Evolutionary conservation across 1,140 invertebrate genomes (phyloP), one percentile per base, ranked within the genome.

Genomic region (Lordiphosa collinella): DNA sequence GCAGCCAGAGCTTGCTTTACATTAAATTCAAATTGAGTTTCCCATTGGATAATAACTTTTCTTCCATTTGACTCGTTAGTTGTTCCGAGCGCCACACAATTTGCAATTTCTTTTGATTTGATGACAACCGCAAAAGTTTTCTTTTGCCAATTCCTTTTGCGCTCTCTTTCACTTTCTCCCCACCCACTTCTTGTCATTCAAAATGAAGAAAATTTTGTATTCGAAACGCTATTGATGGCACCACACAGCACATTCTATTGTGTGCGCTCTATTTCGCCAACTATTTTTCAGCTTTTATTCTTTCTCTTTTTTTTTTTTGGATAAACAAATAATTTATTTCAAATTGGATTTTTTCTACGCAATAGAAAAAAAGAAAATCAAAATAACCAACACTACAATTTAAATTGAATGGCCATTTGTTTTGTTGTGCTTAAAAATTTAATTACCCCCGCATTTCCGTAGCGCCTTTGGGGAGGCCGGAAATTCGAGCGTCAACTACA

Each of bases 371-470:
- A 18, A 22, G 56, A 79, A 79, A 18, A 18, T 4, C 3, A 22
- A 22, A 22, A 16, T 2, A 16, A 16, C 3, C 1, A 3, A 2
- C 18, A 22, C 18, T 22, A 22, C 18, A 22, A 69, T 79, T 68
- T 57, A 63, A 73, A 79, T 79, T 79, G 68, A 59, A 65, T 69
- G 67, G 56, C 67, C 67, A 68, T 68, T 29, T 51, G 34, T 51
- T 43, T 31, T 49, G 59, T 66, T 65, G 65, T 61, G 53, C 78
- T 78, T 78, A 58, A 78, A 67, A 72, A 29, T 78, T 71, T 55
- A 78, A 78, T 78, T 78, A 78, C 46, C 67, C 66, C 67, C 67
- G 73, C 55, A 78, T 78, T 78, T 78, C 67, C 73, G 73, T 55
- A 18, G 41, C 37, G 48, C 65, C 55, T 22, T 56, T 14, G 31